Conservation (phyloP, 2,797 vertebrate species). For the Scyliorhinus canicula region DNA sequence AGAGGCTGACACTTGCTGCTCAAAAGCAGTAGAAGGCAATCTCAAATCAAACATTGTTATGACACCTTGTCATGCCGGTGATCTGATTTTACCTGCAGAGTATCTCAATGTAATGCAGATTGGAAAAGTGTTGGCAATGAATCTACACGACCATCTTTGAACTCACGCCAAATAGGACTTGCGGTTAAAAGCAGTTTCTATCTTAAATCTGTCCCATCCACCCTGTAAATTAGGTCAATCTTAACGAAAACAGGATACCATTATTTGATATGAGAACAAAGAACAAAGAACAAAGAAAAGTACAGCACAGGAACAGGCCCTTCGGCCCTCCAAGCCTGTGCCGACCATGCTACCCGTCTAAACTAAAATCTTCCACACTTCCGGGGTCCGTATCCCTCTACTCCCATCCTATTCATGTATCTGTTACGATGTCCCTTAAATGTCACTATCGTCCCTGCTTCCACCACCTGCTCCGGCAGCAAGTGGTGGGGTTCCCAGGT, state of each 20-base stretch:
- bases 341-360: too few species aligned
- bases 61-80: not conserved
- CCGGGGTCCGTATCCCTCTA: too few species aligned
- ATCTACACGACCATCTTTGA: not conserved
- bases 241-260: not conserved
- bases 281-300: too few species aligned
- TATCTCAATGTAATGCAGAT: not conserved
- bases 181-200: not conserved
- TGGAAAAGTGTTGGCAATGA: not conserved
- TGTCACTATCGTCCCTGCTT: too few species aligned
- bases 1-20: not conserved
- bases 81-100: not conserved
- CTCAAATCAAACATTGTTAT: not conserved
- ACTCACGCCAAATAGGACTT: not conserved
- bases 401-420: too few species aligned
- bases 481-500: too few species aligned
- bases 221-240: not conserved
- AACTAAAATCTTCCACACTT: too few species aligned
- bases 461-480: too few species aligned
- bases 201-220: not conserved
- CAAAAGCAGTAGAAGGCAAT: not conserved
- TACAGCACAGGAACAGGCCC: too few species aligned
- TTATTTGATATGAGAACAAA: not conserved
- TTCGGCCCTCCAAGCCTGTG: too few species aligned
- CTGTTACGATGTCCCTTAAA: too few species aligned